Evolutionary conservation across 2,888 invertebrate genomes (phyloP), one percentile per base, ranked within the genome.

Genomic region (Euzophera pinguis): DNA sequence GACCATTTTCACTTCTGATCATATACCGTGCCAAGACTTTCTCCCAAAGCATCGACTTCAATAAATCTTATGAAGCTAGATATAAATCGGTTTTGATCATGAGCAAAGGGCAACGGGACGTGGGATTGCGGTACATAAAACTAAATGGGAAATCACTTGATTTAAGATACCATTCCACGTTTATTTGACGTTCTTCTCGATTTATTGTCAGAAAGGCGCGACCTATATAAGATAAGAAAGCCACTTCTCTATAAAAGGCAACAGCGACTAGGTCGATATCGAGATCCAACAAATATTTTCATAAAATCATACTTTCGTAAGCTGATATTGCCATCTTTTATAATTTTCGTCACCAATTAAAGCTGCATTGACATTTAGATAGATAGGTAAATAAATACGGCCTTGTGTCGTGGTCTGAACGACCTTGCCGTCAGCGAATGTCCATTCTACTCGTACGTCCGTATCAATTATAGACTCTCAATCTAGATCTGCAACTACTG

Each of bases 371-470:
- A 32, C 39, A 41, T 41, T 50, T 41, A 14, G 14, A 57, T 63
- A 63, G 58, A 67, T 71, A 67, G 22, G 22, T 22, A 22, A 65
- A 67, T 64, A 59, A 70, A 65, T 63, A 56, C 71, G 73, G 69
- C 80, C 81, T 81, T 76, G 69, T 67, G 70, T 70, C 69, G 69
- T 73, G 73, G 73, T 74, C 75, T 68, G 59, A 73, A 69, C 73
- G 80, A 73, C 82, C 82, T 83, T 81, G 81, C 67, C 58, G 61
- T 53, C 55, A 54, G 74, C 71, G 77, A 83, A 73, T 78, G 81
- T 75, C 69, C 67, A 65, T 65, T 71, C 63, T 61, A 22, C 22
- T 22, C 22, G 22, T 22, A 68, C 62, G 69, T 80, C 76, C 74
- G 74, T 65, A 66, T 78, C 59, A 67, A 69, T 75, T 70, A 69